These are phyloP conservation scores for Myotis davidii DNA, from an alignment of 2,113 vertebrate species.

Conservation along the genomic window DNA sequence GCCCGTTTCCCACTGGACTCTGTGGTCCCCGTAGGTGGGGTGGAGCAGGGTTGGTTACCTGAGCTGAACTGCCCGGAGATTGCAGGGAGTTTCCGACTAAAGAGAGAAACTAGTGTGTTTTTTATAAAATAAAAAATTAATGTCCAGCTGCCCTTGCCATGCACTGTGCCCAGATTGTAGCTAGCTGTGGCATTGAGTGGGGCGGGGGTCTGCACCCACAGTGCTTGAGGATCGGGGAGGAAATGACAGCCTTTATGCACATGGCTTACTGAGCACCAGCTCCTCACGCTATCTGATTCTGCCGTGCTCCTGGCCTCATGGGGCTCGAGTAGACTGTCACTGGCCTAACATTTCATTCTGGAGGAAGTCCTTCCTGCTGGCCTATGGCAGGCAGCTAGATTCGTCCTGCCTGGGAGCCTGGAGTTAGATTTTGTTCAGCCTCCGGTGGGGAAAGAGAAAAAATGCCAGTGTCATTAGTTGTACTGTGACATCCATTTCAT, in stretches of 20 bases:
- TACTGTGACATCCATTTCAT: neutral
- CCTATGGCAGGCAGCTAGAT: neutral
- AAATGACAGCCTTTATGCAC: neutral
- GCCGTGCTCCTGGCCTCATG: neutral
- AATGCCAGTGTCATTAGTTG: neutral
- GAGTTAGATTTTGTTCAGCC: slow-evolving; percentile 38
- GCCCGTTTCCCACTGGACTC: no score
- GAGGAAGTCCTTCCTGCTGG: neutral
- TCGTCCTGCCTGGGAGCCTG: neutral
- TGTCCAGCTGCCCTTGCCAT: accelerated
- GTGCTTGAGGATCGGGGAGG: neutral
- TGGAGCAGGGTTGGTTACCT: no score
- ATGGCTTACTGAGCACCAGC: neutral
- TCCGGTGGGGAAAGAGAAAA: neutral
- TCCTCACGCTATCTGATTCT: neutral
- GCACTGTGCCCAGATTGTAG: neutral
- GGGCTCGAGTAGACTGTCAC: neutral
- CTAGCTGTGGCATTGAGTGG: neutral
- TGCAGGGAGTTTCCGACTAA: neutral
- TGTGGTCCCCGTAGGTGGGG: neutral
- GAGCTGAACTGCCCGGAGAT: neutral
- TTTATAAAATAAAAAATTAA: neutral
- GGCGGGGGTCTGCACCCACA: neutral
- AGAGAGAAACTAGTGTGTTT: neutral
- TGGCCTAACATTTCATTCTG: neutral